These are phyloP conservation scores for Neria commutata DNA, from an alignment of 2,888 invertebrate genomes.

Conservation along the genomic window DNA sequence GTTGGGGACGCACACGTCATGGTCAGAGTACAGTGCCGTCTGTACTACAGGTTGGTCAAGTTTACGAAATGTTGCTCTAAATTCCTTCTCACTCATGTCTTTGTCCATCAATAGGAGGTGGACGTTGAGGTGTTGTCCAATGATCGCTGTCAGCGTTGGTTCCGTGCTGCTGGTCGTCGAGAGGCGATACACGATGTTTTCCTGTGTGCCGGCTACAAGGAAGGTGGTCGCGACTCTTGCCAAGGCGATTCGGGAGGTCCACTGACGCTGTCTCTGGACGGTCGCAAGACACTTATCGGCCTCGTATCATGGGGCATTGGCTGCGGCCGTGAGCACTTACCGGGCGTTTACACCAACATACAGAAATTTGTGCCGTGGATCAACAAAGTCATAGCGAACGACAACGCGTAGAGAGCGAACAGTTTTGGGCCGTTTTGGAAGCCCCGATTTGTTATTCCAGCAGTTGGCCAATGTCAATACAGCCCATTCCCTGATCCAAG, in stretches of 20 bases:
- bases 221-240: constrained; percentile 78
- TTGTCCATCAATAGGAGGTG: constrained; percentile 73
- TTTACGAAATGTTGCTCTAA: neutral
- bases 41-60: constrained; percentile 69
- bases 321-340: constrained; percentile 86
- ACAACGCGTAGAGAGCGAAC: constrained; percentile 54
- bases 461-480: too few relatives aligned
- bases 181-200: constrained; percentile 95
- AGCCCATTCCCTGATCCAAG: too few relatives aligned
- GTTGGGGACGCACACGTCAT: constrained; percentile 90
- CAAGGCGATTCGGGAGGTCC: constrained; percentile 86
- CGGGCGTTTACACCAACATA: constrained; percentile 91
- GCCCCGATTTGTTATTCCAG: too few relatives aligned
- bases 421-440: neutral
- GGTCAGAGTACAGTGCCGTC: constrained; percentile 88
- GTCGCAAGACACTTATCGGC: constrained; percentile 84
- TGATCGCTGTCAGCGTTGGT: constrained; percentile 91
- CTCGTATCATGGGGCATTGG: constrained; percentile 91
- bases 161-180: constrained; percentile 84
- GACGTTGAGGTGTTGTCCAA: constrained; percentile 88
- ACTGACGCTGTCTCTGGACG: constrained; percentile 83
- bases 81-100: neutral
- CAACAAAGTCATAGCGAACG: constrained; percentile 74
- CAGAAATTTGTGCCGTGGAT: constrained; percentile 93
- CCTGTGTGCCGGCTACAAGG: constrained; percentile 91